phyloP scores from a whole-genome alignment of 1,140 invertebrate species.

The Holcopasites calliopsidis region DNA sequence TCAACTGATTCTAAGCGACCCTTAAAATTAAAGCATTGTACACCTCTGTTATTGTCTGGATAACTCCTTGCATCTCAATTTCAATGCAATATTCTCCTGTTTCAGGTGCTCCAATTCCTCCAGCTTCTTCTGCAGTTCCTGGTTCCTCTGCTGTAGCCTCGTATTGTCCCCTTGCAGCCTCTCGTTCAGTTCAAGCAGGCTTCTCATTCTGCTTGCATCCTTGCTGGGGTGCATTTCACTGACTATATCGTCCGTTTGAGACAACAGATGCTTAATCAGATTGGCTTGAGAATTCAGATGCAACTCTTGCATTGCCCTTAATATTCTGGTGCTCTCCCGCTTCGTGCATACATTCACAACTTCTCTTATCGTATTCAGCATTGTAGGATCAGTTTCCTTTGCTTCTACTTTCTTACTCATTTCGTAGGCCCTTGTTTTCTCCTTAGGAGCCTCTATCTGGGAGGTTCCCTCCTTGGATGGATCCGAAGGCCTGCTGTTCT shows the following conservation, averaged over 20 bases:
- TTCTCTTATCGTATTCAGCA: constrained; percentile 70
- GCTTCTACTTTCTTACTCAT: constrained; percentile 21
- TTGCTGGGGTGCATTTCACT: constrained; percentile 64
- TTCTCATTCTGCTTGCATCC: constrained; percentile 57
- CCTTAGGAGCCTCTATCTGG: constrained; percentile 42
- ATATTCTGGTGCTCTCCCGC: constrained; percentile 70
- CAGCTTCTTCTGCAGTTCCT: constrained; percentile 65
- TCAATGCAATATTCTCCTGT: constrained; percentile 70
- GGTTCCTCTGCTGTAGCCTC: constrained; percentile 63
- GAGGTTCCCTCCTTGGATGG: constrained; percentile 51
- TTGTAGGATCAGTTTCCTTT: constrained; percentile 61
- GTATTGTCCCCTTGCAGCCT: constrained; percentile 65
- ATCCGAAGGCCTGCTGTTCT: constrained; percentile 68
- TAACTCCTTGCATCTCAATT: constrained; percentile 69
- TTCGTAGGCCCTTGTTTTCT: constrained; percentile 42
- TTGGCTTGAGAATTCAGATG: constrained; percentile 71
- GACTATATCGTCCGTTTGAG: constrained; percentile 69
- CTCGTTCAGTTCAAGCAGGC: constrained; percentile 70
- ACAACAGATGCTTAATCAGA: constrained; percentile 69
- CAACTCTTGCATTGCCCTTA: constrained; percentile 67
- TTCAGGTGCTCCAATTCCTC: constrained; percentile 64
- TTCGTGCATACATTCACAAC: constrained; percentile 67
- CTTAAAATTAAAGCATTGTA: neutral
- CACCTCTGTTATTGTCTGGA: constrained; percentile 15
- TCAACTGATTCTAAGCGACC: neutral